Conservation (phyloP, 2,797 vertebrate genomes). For the Spondyliosoma cantharus region DNA sequence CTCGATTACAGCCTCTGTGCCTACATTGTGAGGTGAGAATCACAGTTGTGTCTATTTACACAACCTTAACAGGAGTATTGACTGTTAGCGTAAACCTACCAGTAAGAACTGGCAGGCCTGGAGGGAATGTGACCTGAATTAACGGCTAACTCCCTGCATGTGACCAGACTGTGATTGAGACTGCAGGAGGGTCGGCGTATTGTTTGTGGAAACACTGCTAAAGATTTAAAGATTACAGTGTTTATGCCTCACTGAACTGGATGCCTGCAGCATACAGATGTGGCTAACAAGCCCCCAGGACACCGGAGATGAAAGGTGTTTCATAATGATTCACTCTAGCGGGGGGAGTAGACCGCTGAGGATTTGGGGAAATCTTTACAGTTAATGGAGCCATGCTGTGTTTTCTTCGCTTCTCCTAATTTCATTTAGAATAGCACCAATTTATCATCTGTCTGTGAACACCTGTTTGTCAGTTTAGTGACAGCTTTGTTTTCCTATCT, state of each 20-base stretch:
- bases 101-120: constrained; percentile 44
- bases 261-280: constrained; percentile 62
- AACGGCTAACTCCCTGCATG: constrained; percentile 42
- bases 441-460: constrained; percentile 41
- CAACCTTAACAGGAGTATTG: constrained; percentile 25
- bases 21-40: constrained; percentile 2
- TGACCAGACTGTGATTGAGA: constrained; percentile 58
- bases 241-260: constrained; percentile 53
- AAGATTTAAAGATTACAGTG: constrained; percentile 62
- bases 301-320: constrained; percentile 49
- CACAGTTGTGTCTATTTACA: constrained; percentile 21
- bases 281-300: constrained; percentile 49
- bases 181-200: constrained; percentile 36
- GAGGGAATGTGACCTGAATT: constrained; percentile 59
- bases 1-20: background rate
- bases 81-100: constrained; percentile 48
- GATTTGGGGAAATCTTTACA: constrained; percentile 35
- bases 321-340: constrained; percentile 46
- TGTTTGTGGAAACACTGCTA: constrained; percentile 64
- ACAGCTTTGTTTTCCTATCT: constrained; percentile 22
- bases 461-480: constrained; percentile 29
- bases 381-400: constrained; percentile 44
- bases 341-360: constrained; percentile 34
- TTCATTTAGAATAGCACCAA: constrained; percentile 23
- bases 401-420: constrained; percentile 26